Percentiles rank a stretch among this genome's conserved stretches.
Evolutionary conservation across 1,140 invertebrate genomes (phyloP).

Genomic region (Ceratina japonica): DNA sequence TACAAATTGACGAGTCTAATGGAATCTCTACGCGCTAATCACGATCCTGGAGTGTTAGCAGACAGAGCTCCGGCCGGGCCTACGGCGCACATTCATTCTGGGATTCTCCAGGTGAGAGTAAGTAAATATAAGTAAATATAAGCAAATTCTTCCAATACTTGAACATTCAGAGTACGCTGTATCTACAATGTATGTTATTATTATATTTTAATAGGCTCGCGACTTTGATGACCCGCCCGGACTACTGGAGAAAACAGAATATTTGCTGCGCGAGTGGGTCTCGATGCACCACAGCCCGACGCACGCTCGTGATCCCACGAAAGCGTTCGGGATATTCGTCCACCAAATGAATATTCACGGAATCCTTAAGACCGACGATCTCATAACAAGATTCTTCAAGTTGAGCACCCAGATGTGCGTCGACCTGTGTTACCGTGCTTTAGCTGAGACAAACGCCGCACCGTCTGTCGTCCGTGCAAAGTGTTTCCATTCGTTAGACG

Average conservation of each 20-base stretch:
- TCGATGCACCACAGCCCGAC: constrained; percentile 90
- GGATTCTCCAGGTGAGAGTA: constrained; percentile 89
- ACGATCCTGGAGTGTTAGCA: constrained; percentile 84
- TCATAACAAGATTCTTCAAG: constrained; percentile 98
- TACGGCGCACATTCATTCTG: constrained; percentile 95
- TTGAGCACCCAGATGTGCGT: constrained; percentile 98
- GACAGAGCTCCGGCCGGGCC: constrained; percentile 88
- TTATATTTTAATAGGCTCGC: constrained; percentile 82
- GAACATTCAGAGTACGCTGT: constrained; percentile 19
- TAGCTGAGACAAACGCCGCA: constrained; percentile 82
- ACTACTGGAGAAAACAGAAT: constrained; percentile 97
- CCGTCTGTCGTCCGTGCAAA: constrained; percentile 88
- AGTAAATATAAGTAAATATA: too few species aligned
- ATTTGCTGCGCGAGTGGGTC: constrained; percentile 96
- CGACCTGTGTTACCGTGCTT: constrained; percentile 93
- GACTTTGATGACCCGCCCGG: constrained; percentile 97
- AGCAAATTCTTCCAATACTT: constrained; percentile 64
- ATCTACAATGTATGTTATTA: constrained; percentile 26
- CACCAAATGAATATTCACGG: constrained; percentile 98
- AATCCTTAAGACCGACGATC: constrained; percentile 97
- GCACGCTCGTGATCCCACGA: constrained; percentile 91
- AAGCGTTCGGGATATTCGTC: constrained; percentile 96
- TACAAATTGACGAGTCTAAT: constrained; percentile 85
- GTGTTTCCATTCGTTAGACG: constrained; percentile 97
- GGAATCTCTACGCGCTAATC: constrained; percentile 87